Conservation (phyloP, 2,797 vertebrate species). For the Epinephelus malabaricus region DNA sequence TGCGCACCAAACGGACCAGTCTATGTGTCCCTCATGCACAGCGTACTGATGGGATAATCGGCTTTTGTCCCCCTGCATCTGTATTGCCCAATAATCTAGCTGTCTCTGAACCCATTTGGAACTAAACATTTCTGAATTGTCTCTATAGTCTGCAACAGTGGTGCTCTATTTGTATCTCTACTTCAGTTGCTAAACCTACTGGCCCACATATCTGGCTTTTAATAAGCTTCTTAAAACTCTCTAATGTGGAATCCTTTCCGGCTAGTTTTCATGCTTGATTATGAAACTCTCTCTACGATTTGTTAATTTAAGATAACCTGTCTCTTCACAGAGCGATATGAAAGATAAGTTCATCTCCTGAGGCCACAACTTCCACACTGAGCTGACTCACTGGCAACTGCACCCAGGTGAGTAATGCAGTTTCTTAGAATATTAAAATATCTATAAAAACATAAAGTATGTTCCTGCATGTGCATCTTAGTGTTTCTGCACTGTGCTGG, state of each 20-base stretch:
- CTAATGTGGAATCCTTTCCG: constrained; percentile 15
- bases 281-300: constrained; percentile 28
- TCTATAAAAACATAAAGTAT: neutral
- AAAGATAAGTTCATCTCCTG: constrained; percentile 67
- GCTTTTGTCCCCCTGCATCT: constrained; percentile 37
- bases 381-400: constrained; percentile 74
- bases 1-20: constrained; percentile 67
- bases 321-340: constrained; percentile 65
- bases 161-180: constrained; percentile 12
- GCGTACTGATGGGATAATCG: constrained; percentile 44
- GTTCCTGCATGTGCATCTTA: neutral
- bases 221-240: constrained; percentile 51
- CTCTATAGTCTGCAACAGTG: constrained; percentile 27
- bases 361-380: constrained; percentile 70
- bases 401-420: constrained; percentile 72
- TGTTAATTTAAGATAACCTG: constrained; percentile 38
- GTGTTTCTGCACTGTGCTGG: neutral
- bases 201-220: constrained; percentile 23
- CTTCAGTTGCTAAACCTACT: constrained; percentile 22
- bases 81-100: constrained; percentile 29
- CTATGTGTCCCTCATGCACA: constrained; percentile 44
- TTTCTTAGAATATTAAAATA: constrained; percentile 38
- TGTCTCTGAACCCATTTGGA: constrained; percentile 34
- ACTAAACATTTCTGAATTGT: constrained; percentile 27
- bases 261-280: constrained; percentile 29